A percentile compares a stretch with the other conserved stretches of the same genome.
phyloP scores from a whole-genome alignment of 2,113 vertebrate genomes.

The Trinectes maculatus region DNA sequence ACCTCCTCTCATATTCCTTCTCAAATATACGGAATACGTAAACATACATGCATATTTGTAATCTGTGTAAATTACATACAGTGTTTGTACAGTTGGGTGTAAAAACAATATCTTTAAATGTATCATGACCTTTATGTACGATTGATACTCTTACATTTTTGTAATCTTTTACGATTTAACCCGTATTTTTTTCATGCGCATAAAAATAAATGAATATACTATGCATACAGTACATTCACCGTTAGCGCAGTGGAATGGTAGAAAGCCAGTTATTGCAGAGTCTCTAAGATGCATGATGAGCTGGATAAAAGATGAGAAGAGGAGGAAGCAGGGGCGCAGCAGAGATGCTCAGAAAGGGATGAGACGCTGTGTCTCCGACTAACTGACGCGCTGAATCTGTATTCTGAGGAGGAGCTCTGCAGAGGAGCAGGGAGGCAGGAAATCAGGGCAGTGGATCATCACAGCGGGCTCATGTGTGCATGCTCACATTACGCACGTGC shows the following conservation, averaged over 20 bases:
- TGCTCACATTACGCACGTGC: conserved; percentile 22
- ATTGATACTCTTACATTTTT: no score
- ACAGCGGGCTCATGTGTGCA: conserved; percentile 23
- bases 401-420: conserved; percentile 67
- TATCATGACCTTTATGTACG: no score
- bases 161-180: no score
- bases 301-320: conserved; percentile 21
- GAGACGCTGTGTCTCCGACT: conserved; percentile 48
- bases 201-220: not conserved
- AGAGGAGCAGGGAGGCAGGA: conserved; percentile 46
- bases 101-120: no score
- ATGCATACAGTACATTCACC: not conserved
- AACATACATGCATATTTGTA: no score
- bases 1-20: conserved; percentile 47
- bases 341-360: conserved; percentile 44
- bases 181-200: not conserved
- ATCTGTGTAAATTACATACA: no score
- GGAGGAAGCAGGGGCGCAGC: conserved; percentile 23
- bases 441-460: conserved; percentile 77
- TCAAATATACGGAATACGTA: no score
- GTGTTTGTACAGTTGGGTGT: no score
- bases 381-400: conserved; percentile 60
- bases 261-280: conserved; percentile 2
- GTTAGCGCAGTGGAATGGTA: not conserved
- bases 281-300: conserved; percentile 21